phyloP scores from a whole-genome alignment of 2,113 vertebrate species.

The Vidua macroura region DNA sequence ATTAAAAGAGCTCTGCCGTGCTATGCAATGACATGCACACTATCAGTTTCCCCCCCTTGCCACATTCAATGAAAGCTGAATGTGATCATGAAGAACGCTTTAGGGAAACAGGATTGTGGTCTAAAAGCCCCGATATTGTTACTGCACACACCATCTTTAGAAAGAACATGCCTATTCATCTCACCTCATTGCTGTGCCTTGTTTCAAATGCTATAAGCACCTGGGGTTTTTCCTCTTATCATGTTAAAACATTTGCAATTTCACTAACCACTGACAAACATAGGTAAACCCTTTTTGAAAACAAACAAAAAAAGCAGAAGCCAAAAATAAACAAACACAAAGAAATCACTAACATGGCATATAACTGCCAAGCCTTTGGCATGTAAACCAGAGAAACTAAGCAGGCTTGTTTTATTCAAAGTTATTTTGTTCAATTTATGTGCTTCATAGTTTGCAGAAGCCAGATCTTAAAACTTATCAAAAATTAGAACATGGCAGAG shows the following conservation, averaged over 20 bases:
- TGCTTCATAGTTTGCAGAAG: background rate
- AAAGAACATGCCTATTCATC: background rate
- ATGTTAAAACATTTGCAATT: background rate
- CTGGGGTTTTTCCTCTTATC: background rate
- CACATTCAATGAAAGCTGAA: conserved; percentile 27
- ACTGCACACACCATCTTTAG: background rate
- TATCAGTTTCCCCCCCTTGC: conserved; percentile 31
- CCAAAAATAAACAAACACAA: background rate
- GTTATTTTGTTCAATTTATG: background rate
- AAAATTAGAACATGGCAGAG: conserved; percentile 30
- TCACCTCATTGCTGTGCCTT: background rate
- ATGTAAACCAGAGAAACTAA: background rate
- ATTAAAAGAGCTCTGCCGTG: conserved; percentile 54
- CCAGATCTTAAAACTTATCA: background rate
- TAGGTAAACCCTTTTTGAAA: background rate
- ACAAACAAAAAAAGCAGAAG: background rate
- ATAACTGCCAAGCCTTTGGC: background rate
- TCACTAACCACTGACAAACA: background rate
- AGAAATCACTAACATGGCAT: background rate
- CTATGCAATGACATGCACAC: background rate
- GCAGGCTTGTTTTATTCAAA: background rate
- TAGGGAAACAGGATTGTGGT: background rate
- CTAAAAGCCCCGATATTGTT: background rate
- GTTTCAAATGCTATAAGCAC: background rate
- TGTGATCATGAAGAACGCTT: background rate